Evolutionary conservation across 2,797 vertebrate species (phyloP).

Genomic region (Lagorchestes hirsutus): DNA sequence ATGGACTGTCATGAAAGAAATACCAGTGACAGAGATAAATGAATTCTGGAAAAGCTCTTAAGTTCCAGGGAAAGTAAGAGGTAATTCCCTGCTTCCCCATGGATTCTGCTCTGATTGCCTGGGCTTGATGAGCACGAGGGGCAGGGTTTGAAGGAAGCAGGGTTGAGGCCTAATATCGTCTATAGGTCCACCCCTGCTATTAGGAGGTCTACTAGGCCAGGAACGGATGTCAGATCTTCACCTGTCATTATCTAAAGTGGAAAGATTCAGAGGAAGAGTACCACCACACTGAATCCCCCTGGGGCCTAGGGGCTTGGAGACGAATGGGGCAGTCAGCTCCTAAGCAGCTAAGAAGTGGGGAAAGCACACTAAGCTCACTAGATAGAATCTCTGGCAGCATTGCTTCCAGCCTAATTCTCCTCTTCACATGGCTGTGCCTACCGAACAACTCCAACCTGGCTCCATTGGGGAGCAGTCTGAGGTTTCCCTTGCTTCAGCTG

Average conservation of each 20-base stretch:
- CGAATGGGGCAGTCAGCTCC: not conserved
- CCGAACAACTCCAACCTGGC: too few species aligned
- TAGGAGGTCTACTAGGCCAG: too few species aligned
- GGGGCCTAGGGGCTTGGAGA: not conserved
- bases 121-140: not conserved
- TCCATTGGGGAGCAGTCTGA: not conserved
- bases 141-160: not conserved
- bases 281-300: too few species aligned
- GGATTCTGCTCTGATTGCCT: too few species aligned
- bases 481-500: slow-evolving; percentile 70
- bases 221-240: too few species aligned
- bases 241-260: too few species aligned
- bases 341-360: fast-evolving
- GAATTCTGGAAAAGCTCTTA: not conserved
- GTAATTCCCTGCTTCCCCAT: not conserved
- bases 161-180: not conserved
- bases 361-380: fast-evolving
- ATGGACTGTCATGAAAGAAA: not conserved
- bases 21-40: not conserved
- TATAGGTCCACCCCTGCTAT: too few species aligned
- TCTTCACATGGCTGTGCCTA: too few species aligned
- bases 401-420: fast-evolving
- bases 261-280: too few species aligned
- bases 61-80: not conserved
- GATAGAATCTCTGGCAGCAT: not conserved